phyloP scores from a whole-genome alignment of 2,113 vertebrate genomes.

The Cinclus cinclus region DNA sequence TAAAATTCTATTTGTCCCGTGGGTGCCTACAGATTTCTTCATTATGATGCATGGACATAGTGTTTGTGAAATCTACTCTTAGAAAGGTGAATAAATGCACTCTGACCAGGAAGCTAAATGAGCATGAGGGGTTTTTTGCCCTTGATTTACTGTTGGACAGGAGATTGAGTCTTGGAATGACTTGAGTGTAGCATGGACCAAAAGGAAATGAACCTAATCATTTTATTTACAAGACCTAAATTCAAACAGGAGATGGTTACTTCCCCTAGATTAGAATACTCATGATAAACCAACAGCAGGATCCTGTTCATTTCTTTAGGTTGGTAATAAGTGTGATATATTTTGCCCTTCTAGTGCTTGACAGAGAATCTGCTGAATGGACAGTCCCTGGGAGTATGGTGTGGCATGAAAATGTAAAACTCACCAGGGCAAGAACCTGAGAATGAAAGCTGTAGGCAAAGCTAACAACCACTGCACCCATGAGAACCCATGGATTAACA shows the following conservation, averaged over 20 bases:
- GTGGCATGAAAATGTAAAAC: background rate
- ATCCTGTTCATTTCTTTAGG: background rate
- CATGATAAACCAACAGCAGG: background rate
- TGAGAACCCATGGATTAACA: background rate
- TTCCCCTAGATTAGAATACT: background rate
- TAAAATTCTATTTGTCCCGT: background rate
- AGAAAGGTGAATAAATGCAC: background rate
- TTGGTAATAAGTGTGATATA: background rate
- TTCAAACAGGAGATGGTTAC: background rate
- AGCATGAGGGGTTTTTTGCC: accelerated
- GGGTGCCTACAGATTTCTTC: background rate
- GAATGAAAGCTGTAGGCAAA: background rate
- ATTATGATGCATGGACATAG: background rate
- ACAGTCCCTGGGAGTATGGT: background rate
- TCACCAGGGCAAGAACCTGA: background rate
- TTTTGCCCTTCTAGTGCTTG: background rate
- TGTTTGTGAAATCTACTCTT: background rate
- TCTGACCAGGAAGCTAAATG: background rate
- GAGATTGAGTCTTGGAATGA: background rate
- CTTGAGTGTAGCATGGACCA: background rate
- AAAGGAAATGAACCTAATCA: background rate
- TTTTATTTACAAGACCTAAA: background rate
- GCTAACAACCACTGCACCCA: background rate
- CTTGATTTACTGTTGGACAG: background rate
- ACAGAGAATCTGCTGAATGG: background rate